Conservation (phyloP, 2,888 invertebrate genomes). For the Schizotus pectinicornis region DNA sequence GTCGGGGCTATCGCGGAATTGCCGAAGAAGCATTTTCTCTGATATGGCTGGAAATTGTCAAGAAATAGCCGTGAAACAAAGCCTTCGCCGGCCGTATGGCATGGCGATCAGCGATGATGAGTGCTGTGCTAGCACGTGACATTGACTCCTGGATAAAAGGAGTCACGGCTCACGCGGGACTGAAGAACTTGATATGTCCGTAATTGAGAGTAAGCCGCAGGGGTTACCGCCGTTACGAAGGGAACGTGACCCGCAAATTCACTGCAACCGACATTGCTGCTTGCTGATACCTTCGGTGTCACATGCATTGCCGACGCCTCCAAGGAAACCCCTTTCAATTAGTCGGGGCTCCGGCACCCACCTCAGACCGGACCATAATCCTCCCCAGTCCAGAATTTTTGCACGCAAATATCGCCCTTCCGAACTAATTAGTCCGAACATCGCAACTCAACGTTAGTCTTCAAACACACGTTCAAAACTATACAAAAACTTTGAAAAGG, state of each 20-base stretch:
- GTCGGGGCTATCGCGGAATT: conserved; percentile 20
- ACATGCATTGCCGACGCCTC: conserved; percentile 35
- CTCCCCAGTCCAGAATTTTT: too few relatives aligned
- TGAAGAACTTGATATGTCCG: conserved; percentile 42
- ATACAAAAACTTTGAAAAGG: too few relatives aligned
- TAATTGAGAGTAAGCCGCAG: conserved; percentile 45
- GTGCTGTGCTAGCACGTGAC: conserved; percentile 11
- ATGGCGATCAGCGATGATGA: conserved; percentile 5
- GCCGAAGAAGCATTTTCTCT: conserved; percentile 24
- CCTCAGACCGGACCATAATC: too few relatives aligned
- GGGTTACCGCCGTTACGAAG: conserved; percentile 42
- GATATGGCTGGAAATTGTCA: conserved; percentile 7
- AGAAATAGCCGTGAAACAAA: conserved; percentile 21
- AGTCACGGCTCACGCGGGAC: conserved; percentile 36
- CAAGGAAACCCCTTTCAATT: conserved; percentile 28
- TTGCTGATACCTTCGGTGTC: conserved; percentile 32
- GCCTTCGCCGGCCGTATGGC: background rate
- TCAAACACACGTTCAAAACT: too few relatives aligned
- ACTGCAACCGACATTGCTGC: conserved; percentile 38
- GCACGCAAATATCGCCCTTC: too few relatives aligned
- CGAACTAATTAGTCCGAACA: too few relatives aligned
- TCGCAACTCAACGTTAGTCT: too few relatives aligned
- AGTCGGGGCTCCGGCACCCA: background rate
- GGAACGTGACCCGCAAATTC: conserved; percentile 43
- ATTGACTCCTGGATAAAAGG: conserved; percentile 32